Evolutionary conservation across 1,140 invertebrate genomes (phyloP), one percentile per base, ranked within the genome.

Genomic region (Eulimnadia texana): DNA sequence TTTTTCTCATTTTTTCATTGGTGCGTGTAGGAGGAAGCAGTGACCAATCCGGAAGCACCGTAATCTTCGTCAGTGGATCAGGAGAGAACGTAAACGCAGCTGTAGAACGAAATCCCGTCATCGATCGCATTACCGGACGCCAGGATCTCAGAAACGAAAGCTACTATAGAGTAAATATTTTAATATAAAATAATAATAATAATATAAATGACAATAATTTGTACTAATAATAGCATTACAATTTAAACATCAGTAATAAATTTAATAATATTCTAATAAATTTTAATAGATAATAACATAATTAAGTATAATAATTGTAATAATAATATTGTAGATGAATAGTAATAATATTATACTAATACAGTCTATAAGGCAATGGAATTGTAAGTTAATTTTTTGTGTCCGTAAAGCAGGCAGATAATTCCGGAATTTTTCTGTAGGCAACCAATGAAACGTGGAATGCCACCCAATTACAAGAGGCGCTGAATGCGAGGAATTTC

Each of bases 111-210:
- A 88, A 88, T 73, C 88, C 89, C 50, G 88, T 91, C 29, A 82
- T 92, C 66, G 88, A 92, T 69, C 75, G 88, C 68, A 72, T 93
- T 64, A 91, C 86, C 23, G 84, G 84, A 62, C 80, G 83, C 65
- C 77, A 78, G 50, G 76, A 74, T 64, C 77, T 74, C 67, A 73
- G 84, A 20, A 93, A 91, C 68, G 88, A 92, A 71, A 92, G 89
- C 69, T 93, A 92, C 67, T 92, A 89, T 59, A 68, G 73, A 66
- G 75, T 75, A 65, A 67, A 61, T 24, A 22, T 50, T 20, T n/a
- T n/a, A n/a, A n/a, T n/a, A n/a, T n/a, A n/a, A n/a, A n/a, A n/a
- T n/a, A n/a, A n/a, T n/a, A n/a, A n/a, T n/a, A n/a, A n/a, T n/a
- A n/a, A n/a, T n/a, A n/a, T n/a, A n/a, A n/a, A n/a, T n/a, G n/a